Evolutionary conservation across 2,797 vertebrate species (phyloP).

Genomic region (Apodemus agrarius): DNA sequence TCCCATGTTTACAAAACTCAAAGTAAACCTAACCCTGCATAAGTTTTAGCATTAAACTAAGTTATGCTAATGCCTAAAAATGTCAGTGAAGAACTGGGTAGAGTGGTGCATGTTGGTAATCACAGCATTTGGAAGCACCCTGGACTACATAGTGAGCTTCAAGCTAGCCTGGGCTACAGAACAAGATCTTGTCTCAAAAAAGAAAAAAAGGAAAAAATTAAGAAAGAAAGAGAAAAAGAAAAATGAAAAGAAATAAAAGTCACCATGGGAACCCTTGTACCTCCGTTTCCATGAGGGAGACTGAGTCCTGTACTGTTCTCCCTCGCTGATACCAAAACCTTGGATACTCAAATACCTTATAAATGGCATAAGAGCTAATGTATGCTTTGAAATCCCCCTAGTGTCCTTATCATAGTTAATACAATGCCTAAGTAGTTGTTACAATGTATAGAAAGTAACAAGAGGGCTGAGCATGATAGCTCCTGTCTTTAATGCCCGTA

Average conservation of each 20-base stretch:
- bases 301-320: background rate
- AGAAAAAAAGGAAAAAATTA: background rate
- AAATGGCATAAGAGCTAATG: background rate
- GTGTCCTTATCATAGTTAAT: background rate
- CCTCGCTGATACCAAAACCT: background rate
- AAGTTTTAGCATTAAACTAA: constrained; percentile 44
- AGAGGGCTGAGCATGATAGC: too few species aligned
- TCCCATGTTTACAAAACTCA: constrained; percentile 23
- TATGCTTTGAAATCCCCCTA: background rate
- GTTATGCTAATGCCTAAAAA: constrained; percentile 11
- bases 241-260: background rate
- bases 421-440: background rate
- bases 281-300: background rate
- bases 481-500: background rate
- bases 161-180: background rate
- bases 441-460: background rate
- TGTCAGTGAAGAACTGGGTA: background rate
- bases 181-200: background rate
- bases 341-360: background rate
- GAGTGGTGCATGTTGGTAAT: background rate
- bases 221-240: background rate
- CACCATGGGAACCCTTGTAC: background rate
- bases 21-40: background rate
- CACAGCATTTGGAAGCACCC: background rate
- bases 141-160: background rate